These are phyloP conservation scores for Poecilia wingei DNA, from an alignment of 2,797 vertebrate genomes.

Conservation along the genomic window DNA sequence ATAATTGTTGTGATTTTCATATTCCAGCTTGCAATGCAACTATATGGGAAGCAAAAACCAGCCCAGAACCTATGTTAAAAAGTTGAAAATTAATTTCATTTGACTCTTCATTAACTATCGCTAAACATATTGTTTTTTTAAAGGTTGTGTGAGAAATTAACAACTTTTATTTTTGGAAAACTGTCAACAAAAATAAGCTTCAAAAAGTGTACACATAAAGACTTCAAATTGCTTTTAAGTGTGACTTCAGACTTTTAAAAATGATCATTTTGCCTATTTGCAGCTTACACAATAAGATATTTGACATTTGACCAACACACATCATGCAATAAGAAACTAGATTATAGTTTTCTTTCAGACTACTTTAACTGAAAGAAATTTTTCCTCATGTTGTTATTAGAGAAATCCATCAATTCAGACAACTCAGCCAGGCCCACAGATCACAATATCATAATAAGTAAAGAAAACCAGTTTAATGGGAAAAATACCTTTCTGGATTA, in stretches of 20 bases:
- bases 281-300: constrained; percentile 19
- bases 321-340: constrained; percentile 9
- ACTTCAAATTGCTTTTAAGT: not conserved
- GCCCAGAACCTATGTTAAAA: constrained; percentile 34
- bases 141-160: constrained; percentile 14
- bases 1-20: constrained; percentile 34
- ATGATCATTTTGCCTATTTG: not conserved
- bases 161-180: constrained; percentile 14
- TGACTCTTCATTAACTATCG: constrained; percentile 38
- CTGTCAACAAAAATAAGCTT: not conserved
- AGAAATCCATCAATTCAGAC: not conserved
- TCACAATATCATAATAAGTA: not conserved
- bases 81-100: constrained; percentile 27
- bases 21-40: constrained; percentile 41
- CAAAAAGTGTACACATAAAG: not conserved
- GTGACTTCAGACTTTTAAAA: constrained; percentile 1
- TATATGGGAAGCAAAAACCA: constrained; percentile 51
- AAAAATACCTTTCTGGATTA: not conserved
- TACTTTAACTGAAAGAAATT: constrained; percentile 30
- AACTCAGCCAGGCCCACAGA: not conserved
- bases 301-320: constrained; percentile 11
- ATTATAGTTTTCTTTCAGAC: constrained; percentile 29
- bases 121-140: not conserved
- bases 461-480: not conserved
- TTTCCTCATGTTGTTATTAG: not conserved